Conservation (phyloP, 1,140 invertebrate genomes). For the Sesamia nonagrioides region DNA sequence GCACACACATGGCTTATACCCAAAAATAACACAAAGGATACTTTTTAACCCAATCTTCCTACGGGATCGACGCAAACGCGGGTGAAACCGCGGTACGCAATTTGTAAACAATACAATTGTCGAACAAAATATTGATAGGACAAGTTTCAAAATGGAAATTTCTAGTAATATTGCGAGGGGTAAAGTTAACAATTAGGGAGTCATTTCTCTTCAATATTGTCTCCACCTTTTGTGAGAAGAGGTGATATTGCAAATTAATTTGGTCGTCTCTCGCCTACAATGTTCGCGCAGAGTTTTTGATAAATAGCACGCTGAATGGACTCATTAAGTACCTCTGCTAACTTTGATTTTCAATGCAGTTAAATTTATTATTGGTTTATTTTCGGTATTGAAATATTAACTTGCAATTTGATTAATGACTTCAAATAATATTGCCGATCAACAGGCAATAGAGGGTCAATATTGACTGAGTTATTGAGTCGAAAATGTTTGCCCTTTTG, state of each 20-base stretch:
- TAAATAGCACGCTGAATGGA: constrained; percentile 32
- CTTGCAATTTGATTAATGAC: constrained; percentile 23
- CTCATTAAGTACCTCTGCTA: not conserved
- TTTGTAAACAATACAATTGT: too few relatives aligned
- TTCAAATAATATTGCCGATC: not conserved
- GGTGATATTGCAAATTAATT: constrained; percentile 48
- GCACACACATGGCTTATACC: too few relatives aligned
- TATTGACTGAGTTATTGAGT: not conserved
- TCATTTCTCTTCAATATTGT: constrained; percentile 10
- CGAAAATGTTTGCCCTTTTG: not conserved
- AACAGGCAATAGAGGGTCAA: not conserved
- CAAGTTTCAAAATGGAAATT: constrained; percentile 16
- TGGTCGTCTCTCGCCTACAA: constrained; percentile 2
- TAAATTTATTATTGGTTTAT: constrained; percentile 5
- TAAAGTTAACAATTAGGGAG: constrained; percentile 36
- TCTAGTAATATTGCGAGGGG: constrained; percentile 2
- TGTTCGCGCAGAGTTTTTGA: constrained; percentile 42
- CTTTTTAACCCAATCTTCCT: too few relatives aligned
- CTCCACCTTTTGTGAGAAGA: constrained; percentile 31
- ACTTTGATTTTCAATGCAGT: constrained; percentile 30
- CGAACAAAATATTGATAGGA: not conserved
- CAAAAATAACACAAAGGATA: too few relatives aligned
- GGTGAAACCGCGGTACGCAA: too few relatives aligned
- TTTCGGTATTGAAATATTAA: constrained; percentile 7
- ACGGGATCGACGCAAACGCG: too few relatives aligned